These are phyloP conservation scores for Lamellibrachia satsuma DNA, from an alignment of 2,888 invertebrate genomes.

Conservation along the genomic window DNA sequence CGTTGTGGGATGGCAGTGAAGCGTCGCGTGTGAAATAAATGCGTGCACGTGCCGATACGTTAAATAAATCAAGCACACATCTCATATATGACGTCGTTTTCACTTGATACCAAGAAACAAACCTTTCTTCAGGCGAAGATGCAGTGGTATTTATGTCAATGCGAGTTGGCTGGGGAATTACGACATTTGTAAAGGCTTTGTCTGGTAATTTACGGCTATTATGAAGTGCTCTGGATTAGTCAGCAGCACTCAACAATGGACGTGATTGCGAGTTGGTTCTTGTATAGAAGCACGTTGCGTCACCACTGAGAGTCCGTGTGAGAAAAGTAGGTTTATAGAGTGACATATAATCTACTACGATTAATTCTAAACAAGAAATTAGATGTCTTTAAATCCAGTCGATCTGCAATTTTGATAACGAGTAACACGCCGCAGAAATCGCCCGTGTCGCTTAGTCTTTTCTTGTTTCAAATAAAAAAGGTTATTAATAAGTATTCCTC, in stretches of 20 bases:
- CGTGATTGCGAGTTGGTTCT: background rate
- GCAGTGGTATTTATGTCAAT: background rate
- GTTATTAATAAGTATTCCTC: too few species aligned
- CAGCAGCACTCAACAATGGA: background rate
- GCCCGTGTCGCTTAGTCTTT: background rate
- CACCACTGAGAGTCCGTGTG: background rate
- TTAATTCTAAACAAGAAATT: background rate
- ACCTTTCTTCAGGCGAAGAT: background rate
- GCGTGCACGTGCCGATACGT: background rate
- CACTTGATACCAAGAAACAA: background rate
- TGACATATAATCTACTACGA: background rate
- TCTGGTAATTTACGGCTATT: background rate
- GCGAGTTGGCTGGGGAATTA: background rate
- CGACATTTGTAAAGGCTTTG: background rate
- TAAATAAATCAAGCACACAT: background rate
- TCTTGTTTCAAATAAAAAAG: too few species aligned
- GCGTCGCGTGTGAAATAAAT: background rate
- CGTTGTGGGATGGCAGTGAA: background rate
- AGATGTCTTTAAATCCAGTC: background rate
- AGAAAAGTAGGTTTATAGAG: background rate
- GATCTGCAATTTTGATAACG: background rate
- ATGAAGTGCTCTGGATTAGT: constrained; percentile 3
- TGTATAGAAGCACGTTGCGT: background rate
- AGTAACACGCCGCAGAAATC: background rate
- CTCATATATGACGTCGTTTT: background rate